Conservation (phyloP, 2,113 vertebrate genomes). For the Erinaceus europaeus region DNA sequence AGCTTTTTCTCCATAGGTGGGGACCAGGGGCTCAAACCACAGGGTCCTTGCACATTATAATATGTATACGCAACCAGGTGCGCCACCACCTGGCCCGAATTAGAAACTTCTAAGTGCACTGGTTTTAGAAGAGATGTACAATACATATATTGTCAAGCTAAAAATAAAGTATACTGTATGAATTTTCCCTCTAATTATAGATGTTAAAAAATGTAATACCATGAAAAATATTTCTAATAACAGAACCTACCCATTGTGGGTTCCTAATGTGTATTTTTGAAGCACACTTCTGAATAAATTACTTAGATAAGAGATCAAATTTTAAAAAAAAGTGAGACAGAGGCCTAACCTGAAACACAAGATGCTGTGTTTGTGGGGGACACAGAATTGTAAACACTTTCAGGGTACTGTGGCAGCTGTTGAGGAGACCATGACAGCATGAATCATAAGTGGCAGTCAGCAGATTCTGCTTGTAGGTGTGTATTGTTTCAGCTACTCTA, state of each 20-base stretch:
- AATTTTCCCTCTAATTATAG: constrained; percentile 81
- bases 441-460: not conserved
- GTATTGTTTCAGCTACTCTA: not conserved
- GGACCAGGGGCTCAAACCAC: no score
- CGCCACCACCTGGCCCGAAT: no score
- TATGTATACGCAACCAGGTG: no score
- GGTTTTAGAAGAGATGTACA: constrained; percentile 79
- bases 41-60: no score
- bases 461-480: not conserved
- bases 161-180: constrained; percentile 80
- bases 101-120: constrained; percentile 75
- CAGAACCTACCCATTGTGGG: constrained; percentile 77
- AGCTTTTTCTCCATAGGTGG: no score
- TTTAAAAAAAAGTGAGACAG: no score
- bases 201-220: constrained; percentile 82
- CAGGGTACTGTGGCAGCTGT: not conserved
- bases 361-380: no score
- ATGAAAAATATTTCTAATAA: constrained; percentile 81
- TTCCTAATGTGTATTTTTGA: constrained; percentile 80
- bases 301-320: constrained; percentile 70
- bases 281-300: constrained; percentile 72
- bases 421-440: not conserved
- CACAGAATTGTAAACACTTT: constrained; percentile 1
- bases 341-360: no score
- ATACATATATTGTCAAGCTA: constrained; percentile 79